Conservation (phyloP, 2,797 vertebrate species). For the Ceyx erithaca region DNA sequence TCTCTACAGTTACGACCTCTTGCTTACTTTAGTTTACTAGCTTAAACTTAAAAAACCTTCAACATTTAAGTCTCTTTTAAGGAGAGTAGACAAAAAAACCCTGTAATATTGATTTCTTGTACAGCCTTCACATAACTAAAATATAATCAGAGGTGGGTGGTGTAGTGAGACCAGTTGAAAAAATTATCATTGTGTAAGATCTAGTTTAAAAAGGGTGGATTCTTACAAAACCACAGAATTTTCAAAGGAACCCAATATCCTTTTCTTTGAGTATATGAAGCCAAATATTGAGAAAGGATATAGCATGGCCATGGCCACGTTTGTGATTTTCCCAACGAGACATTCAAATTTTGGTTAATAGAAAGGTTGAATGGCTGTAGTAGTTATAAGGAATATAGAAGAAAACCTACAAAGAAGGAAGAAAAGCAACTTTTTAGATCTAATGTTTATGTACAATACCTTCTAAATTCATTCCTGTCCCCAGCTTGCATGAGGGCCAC, state of each 20-base stretch:
- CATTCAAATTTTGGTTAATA: neutral
- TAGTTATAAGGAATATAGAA: neutral
- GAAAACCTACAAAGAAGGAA: neutral
- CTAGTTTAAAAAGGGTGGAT: neutral
- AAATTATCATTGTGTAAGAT: neutral
- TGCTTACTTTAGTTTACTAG: neutral
- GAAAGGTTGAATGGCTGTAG: neutral
- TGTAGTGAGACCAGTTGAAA: neutral
- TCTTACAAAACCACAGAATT: neutral
- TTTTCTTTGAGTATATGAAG: neutral
- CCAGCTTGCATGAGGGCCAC: conserved; percentile 97
- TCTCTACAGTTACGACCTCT: neutral
- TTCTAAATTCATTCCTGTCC: conserved; percentile 94
- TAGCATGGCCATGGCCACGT: neutral
- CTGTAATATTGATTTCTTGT: neutral
- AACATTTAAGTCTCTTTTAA: neutral
- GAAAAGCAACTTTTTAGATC: neutral
- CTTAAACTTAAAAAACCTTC: neutral
- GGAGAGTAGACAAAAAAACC: neutral
- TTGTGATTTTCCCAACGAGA: neutral
- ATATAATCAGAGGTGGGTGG: neutral
- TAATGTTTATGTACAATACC: conserved; percentile 76
- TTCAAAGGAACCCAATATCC: neutral
- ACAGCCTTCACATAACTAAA: neutral
- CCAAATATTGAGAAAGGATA: neutral